phyloP scores from a whole-genome alignment of 2,797 vertebrate species.

The Squalus acanthias region DNA sequence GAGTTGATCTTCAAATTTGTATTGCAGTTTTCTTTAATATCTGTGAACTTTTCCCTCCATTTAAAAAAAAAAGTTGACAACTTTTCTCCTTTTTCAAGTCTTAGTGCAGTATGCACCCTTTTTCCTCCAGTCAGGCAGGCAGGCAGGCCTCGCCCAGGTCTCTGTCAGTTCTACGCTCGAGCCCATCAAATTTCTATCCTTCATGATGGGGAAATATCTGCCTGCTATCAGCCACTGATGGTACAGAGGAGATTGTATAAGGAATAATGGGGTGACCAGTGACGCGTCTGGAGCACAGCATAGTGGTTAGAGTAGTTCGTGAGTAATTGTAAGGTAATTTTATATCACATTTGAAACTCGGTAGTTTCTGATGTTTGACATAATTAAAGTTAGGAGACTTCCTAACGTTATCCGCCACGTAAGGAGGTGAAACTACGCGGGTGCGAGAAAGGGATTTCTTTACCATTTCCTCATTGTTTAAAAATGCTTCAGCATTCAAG shows the following conservation, averaged over 20 bases:
- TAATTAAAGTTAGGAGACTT: background rate
- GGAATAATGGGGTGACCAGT: background rate
- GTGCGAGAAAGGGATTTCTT: background rate
- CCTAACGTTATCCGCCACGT: background rate
- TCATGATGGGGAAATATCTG: background rate
- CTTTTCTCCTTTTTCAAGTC: background rate
- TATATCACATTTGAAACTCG: background rate
- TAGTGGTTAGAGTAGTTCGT: background rate
- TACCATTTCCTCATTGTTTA: background rate
- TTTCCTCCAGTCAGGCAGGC: background rate
- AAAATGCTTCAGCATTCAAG: background rate
- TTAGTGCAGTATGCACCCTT: background rate
- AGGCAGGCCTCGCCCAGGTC: background rate
- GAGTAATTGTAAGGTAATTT: background rate
- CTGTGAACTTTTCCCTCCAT: background rate
- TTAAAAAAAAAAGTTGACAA: background rate
- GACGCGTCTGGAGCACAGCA: background rate
- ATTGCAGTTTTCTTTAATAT: too few relatives aligned
- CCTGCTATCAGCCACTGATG: background rate
- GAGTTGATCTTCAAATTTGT: background rate
- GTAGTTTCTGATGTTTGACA: background rate
- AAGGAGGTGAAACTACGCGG: background rate
- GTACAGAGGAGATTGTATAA: background rate
- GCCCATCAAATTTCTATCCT: background rate
- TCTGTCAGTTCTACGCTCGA: background rate